phyloP scores from a whole-genome alignment of 2,888 invertebrate species.

The Microplitis manilae region DNA sequence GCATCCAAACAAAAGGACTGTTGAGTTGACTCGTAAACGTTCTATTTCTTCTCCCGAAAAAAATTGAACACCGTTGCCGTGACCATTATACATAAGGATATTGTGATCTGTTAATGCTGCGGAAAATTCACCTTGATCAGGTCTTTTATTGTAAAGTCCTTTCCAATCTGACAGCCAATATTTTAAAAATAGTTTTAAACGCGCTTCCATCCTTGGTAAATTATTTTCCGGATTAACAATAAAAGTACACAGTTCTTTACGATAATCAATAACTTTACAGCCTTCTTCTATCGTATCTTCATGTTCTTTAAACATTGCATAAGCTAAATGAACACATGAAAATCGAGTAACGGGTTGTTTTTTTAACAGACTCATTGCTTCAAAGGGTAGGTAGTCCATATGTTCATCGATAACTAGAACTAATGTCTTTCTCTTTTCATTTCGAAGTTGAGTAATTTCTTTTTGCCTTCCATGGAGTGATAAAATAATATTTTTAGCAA shows the following conservation, averaged over 20 bases:
- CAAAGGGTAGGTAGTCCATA: conserved; percentile 86
- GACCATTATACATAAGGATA: conserved; percentile 83
- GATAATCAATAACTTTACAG: conserved; percentile 73
- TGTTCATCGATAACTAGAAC: conserved; percentile 82
- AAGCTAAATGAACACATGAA: conserved; percentile 81
- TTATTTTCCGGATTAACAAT: conserved; percentile 79
- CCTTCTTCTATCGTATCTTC: conserved; percentile 75
- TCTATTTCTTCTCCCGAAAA: conserved; percentile 75
- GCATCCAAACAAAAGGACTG: conserved; percentile 82
- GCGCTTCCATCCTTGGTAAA: conserved; percentile 77
- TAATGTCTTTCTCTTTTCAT: conserved; percentile 75
- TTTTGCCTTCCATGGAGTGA: conserved; percentile 60
- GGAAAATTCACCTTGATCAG: conserved; percentile 74
- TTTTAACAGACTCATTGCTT: conserved; percentile 78
- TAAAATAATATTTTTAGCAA: conserved; percentile 62
- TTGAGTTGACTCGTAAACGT: conserved; percentile 73
- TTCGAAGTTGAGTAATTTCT: conserved; percentile 63
- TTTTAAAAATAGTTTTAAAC: conserved; percentile 75
- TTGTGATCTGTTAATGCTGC: conserved; percentile 75
- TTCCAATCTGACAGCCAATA: conserved; percentile 77
- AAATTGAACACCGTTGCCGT: conserved; percentile 82
- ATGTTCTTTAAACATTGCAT: conserved; percentile 77
- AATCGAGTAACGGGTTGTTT: conserved; percentile 82
- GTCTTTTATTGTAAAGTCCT: conserved; percentile 75
- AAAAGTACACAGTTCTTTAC: conserved; percentile 74